Evolutionary conservation across 2,113 vertebrate species (phyloP), one percentile per base, ranked within the genome.

Genomic region (Eurypyga helias): DNA sequence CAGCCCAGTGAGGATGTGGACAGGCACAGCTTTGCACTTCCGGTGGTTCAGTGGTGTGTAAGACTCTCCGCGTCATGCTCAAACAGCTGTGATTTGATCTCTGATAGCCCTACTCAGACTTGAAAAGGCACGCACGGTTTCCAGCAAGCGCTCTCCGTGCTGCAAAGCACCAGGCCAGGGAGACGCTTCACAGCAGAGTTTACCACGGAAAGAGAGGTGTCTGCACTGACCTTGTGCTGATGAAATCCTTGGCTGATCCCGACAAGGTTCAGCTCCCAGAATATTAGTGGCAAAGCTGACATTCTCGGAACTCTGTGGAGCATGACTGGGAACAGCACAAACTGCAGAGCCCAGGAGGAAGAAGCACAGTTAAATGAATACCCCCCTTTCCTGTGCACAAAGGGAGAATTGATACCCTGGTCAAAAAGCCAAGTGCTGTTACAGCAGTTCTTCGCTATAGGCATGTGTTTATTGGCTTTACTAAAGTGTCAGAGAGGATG

Each of bases 221-320:
- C 77, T 51, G 52, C 51, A 9, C 33, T 93, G 96, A 97, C 93
- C 95, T 97, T 97, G 94, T 51, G 82, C 77, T 93, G 87, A 79
- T 96, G 84, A 97, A 96, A 94, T 89, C 94, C 93, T 94, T 82
- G 72, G 51, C 88, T 96, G 91, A 96, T 95, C 70, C 64, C 2
- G 54, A 92, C 83, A 93, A 93, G 78, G 81, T 91, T 95, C 96
- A 94, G 67, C 82, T 96, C 73, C 60, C 4, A 10, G 79, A 58
- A 52, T 49, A 92, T 83, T 94, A 93, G 54, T 26, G n/a, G 51
- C 11, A 19, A 90, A 97, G 86, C 91, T 96, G 83, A 90, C 94
- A 79, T 96, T 91, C 94, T 89, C 70, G 0, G 38, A 87, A 43
- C 54, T 92, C 89, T 7, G 3, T 51, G 49, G 67, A 95, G 93